phyloP scores from a whole-genome alignment of 2,888 invertebrate genomes.

The Unio delphinus region DNA sequence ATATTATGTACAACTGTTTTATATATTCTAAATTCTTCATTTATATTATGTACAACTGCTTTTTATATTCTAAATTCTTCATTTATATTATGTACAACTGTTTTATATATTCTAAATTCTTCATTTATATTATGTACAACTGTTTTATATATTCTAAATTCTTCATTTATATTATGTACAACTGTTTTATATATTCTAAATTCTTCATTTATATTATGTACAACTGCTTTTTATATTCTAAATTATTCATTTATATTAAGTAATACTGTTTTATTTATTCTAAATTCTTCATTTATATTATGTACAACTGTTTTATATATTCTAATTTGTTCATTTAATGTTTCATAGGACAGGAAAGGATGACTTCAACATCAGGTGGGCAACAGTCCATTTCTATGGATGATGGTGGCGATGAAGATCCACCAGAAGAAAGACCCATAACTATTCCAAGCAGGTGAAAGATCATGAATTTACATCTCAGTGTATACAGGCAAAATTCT shows the following conservation, averaged over 20 bases:
- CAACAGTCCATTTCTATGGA: not conserved
- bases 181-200: not conserved
- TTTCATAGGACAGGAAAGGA: too few relatives aligned
- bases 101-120: too few relatives aligned
- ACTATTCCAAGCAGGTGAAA: conserved; percentile 42
- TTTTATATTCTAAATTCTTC: too few relatives aligned
- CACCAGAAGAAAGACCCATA: conserved; percentile 45
- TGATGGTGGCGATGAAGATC: conserved; percentile 43
- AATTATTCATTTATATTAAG: not conserved
- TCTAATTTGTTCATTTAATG: too few relatives aligned
- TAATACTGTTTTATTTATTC: not conserved
- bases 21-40: too few relatives aligned
- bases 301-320: not conserved
- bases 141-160: too few relatives aligned
- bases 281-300: not conserved
- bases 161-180: not conserved
- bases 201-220: not conserved
- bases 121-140: not conserved
- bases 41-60: not conserved
- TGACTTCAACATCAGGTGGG: not conserved
- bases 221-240: not conserved
- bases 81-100: not conserved
- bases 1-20: not conserved
- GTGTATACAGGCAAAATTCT: too few relatives aligned
- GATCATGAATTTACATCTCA: not conserved